Percentiles rank a stretch among this genome's conserved stretches.
Conservation (phyloP, 2,797 vertebrate species). For the Tokudaia muenninki region DNA sequence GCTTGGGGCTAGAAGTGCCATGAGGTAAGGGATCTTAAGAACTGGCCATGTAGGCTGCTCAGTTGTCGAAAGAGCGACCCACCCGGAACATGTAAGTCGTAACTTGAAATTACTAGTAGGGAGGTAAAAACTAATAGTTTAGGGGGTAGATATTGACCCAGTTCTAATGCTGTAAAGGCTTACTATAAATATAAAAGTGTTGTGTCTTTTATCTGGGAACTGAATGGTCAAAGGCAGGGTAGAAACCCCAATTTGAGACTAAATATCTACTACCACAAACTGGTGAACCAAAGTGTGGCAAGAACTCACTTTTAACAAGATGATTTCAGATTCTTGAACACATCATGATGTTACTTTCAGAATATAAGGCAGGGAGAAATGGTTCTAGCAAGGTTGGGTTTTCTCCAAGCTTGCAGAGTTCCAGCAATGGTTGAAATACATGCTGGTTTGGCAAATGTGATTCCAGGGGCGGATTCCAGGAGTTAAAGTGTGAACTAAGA, state of each 20-base stretch:
- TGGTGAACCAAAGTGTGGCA: not conserved
- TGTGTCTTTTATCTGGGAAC: not conserved
- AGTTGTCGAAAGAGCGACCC: too few relatives aligned
- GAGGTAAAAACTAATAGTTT: too few relatives aligned
- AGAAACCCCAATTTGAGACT: not conserved
- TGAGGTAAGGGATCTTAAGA: too few relatives aligned
- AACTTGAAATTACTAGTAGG: too few relatives aligned
- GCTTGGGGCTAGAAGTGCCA: too few relatives aligned
- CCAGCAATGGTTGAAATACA: not conserved
- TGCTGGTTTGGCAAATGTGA: not conserved
- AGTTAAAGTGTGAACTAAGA: not conserved
- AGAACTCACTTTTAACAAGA: not conserved
- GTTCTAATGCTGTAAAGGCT: not conserved
- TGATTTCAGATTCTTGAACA: not conserved
- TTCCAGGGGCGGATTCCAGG: too few relatives aligned
- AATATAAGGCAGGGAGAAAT: not conserved
- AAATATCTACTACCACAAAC: not conserved
- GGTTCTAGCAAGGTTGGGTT: not conserved
- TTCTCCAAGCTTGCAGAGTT: not conserved
- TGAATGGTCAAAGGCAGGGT: not conserved
- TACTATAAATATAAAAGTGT: not conserved
- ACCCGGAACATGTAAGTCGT: too few relatives aligned
- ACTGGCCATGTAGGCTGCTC: too few relatives aligned
- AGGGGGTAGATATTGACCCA: not conserved
- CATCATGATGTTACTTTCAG: not conserved